Conservation (phyloP, 92 coral and sea anemone genomes). For the Montipora capitata region DNA sequence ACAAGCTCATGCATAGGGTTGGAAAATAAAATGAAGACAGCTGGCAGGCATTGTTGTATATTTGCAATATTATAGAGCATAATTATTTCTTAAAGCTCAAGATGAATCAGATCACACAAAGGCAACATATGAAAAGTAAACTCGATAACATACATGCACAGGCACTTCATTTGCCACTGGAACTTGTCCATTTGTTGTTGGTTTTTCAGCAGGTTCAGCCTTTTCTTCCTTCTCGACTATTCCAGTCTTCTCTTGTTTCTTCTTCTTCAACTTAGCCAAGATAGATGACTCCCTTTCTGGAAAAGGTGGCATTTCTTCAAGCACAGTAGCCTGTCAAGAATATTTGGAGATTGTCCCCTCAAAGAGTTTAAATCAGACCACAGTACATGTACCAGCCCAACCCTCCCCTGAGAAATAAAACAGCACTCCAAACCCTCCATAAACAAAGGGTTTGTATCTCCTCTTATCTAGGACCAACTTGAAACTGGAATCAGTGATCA, state of each 20-base stretch:
- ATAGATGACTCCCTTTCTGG: constrained; percentile 99
- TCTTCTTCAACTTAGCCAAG: constrained; percentile 96
- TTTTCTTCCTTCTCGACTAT: constrained; percentile 82
- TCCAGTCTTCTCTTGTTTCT: constrained; percentile 82
- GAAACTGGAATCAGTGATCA: too few species aligned
- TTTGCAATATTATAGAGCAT: too few species aligned
- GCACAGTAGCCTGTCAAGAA: constrained; percentile 90
- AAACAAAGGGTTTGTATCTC: too few species aligned
- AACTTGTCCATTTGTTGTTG: constrained; percentile 92
- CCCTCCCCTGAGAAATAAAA: too few species aligned
- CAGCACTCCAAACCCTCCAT: too few species aligned
- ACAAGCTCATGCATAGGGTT: background rate
- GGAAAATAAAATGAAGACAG: background rate
- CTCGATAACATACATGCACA: too few species aligned
- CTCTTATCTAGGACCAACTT: too few species aligned
- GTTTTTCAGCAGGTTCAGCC: constrained; percentile 84
- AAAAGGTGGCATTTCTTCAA: constrained; percentile 99
- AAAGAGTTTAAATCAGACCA: too few species aligned
- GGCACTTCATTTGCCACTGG: constrained; percentile 60
- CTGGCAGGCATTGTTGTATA: background rate
- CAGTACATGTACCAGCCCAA: too few species aligned
- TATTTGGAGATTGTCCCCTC: background rate
- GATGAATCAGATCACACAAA: too few species aligned
- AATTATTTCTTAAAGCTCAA: too few species aligned
- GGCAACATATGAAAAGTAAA: too few species aligned